Evolutionary conservation across 2,888 invertebrate genomes (phyloP), one percentile per base, ranked within the genome.

Genomic region (Homarus gammarus): DNA sequence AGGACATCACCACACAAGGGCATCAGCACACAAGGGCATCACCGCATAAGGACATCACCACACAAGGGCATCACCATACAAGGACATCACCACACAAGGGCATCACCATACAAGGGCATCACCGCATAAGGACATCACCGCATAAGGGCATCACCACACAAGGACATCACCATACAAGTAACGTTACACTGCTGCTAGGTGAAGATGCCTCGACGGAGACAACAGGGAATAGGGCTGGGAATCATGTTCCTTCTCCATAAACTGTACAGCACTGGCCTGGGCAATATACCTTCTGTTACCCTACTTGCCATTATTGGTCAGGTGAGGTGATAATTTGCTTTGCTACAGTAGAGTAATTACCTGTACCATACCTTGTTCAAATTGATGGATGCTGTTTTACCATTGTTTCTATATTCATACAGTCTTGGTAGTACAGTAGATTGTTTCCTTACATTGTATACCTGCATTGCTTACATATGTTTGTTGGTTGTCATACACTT

Each of bases 211-310:
- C 22, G 72, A 15, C 12, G 33, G 5, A 44, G 84, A 10, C 33
- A 51, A 12, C 51, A 22, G 33, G 93, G 93, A n/a, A 83, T 93
- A 8, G 93, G 93, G 83, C 73, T 93, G 1, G 94, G 94, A 6
- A 93, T 94, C 56, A 15, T 93, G 44, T 88, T 94, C 61, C 91
- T 94, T 31, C 72, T 93, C n/a, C 92, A 93, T 85, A 93, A 94
- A 93, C 91, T 94, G 81, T 93, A 94, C 1, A 95, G 94, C 91
- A 93, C 93, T 92, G 95, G 95, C 2, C 93, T 94, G 89, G 94
- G 94, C 64, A 94, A 93, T 93, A 95, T 96, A 92, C 95, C 95
- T 75, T 95, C 95, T 12, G 94, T 95, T 0, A 96, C 95, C 31
- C 93, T 95, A 33, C 91, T 93, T 10, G 93, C 94, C 12, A 94